Evolutionary conservation across 1,140 invertebrate species (phyloP).

Genomic region (Aphidius ervi): DNA sequence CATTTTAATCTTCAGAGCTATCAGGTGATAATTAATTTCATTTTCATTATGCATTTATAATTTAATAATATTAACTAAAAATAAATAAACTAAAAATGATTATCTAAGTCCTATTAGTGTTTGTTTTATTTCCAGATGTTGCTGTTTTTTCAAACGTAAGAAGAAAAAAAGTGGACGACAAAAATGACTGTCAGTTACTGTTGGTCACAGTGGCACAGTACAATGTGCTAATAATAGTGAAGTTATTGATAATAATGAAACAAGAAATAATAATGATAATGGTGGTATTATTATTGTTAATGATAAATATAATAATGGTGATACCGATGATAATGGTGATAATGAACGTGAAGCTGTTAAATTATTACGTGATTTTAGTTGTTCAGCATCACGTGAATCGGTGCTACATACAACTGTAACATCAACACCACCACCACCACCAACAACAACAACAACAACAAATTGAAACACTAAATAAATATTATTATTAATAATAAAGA

Average conservation of each 20-base stretch:
- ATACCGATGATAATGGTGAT: constrained; percentile 23
- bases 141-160: constrained; percentile 94
- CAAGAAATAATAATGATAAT: constrained; percentile 22
- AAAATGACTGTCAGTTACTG: constrained; percentile 66
- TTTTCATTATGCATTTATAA: too few species aligned
- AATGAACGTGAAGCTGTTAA: constrained; percentile 66
- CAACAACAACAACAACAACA: constrained; percentile 41
- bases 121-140: constrained; percentile 76
- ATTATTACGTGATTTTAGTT: constrained; percentile 62
- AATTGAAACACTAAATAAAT: constrained; percentile 12
- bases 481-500: neutral
- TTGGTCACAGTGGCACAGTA: constrained; percentile 44
- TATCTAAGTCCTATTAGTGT: constrained; percentile 53
- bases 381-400: constrained; percentile 65
- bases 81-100: constrained; percentile 29
- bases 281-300: constrained; percentile 9
- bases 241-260: constrained; percentile 26
- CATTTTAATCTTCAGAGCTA: too few species aligned
- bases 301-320: constrained; percentile 23
- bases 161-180: constrained; percentile 86
- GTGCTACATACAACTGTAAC: constrained; percentile 53
- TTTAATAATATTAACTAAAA: too few species aligned
- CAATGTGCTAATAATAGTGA: constrained; percentile 46
- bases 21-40: too few species aligned
- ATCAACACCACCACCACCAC: constrained; percentile 32